Evolutionary conservation across 2,113 vertebrate species (phyloP).

Genomic region (Balaeniceps rex): DNA sequence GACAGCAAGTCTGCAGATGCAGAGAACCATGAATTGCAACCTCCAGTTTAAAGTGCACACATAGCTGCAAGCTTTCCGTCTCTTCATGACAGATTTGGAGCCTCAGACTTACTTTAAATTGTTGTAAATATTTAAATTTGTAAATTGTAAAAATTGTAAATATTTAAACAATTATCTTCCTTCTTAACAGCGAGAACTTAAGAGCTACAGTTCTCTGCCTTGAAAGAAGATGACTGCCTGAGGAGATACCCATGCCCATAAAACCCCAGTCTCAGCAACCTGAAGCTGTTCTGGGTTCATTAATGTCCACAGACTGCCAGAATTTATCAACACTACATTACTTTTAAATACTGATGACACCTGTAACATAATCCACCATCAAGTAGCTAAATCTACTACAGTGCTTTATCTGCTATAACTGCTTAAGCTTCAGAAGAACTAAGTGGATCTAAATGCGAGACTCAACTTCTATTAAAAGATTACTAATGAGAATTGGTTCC

Average conservation of each 20-base stretch:
- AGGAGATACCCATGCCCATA: background rate
- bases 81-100: background rate
- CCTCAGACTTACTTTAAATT: background rate
- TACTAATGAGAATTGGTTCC: background rate
- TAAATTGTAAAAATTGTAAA: too few species aligned
- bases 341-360: background rate
- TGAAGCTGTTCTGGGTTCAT: background rate
- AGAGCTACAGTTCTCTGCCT: background rate
- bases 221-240: background rate
- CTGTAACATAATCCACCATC: background rate
- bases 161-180: background rate
- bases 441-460: background rate
- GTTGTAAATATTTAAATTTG: too few species aligned
- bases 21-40: background rate
- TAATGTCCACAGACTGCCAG: background rate
- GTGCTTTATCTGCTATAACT: background rate
- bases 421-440: background rate
- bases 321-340: background rate
- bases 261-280: background rate
- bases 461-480: background rate
- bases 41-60: fast-evolving
- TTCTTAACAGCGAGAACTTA: background rate
- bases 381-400: background rate
- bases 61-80: background rate
- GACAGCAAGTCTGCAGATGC: background rate